These are phyloP conservation scores for Intellagama lesueurii DNA, from an alignment of 2,797 vertebrate genomes.

Conservation along the genomic window DNA sequence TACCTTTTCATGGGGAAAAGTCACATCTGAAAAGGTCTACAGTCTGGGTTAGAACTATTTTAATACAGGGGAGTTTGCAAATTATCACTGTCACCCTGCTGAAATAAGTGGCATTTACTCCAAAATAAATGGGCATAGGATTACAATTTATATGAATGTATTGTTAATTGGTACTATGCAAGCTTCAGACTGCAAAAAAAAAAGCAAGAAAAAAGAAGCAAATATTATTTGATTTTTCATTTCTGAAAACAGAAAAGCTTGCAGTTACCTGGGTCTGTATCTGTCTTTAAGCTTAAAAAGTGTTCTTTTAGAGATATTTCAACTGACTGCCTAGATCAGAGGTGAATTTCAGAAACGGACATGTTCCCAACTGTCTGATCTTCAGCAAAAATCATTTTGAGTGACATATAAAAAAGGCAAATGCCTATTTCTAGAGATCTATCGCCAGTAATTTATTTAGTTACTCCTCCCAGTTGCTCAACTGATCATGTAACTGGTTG, in stretches of 20 bases:
- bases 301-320: background rate
- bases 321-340: background rate
- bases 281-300: background rate
- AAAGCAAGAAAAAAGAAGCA: background rate
- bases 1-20: too few relatives aligned
- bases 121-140: too few relatives aligned
- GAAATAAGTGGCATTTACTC: too few relatives aligned
- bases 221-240: background rate
- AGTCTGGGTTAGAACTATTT: too few relatives aligned
- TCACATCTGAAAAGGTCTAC: too few relatives aligned
- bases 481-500: too few relatives aligned
- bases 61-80: too few relatives aligned
- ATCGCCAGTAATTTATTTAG: background rate
- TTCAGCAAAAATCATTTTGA: background rate
- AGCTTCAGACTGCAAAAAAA: too few relatives aligned
- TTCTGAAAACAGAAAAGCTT: slow-evolving; percentile 10
- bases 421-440: background rate
- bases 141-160: too few relatives aligned
- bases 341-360: background rate
- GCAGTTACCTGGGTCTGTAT: background rate
- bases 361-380: background rate
- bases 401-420: background rate
- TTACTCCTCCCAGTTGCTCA: too few relatives aligned
- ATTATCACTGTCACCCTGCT: too few relatives aligned
- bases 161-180: too few relatives aligned